These are phyloP conservation scores for Pogona vitticeps DNA, from an alignment of 2,113 vertebrate species.

Conservation along the genomic window DNA sequence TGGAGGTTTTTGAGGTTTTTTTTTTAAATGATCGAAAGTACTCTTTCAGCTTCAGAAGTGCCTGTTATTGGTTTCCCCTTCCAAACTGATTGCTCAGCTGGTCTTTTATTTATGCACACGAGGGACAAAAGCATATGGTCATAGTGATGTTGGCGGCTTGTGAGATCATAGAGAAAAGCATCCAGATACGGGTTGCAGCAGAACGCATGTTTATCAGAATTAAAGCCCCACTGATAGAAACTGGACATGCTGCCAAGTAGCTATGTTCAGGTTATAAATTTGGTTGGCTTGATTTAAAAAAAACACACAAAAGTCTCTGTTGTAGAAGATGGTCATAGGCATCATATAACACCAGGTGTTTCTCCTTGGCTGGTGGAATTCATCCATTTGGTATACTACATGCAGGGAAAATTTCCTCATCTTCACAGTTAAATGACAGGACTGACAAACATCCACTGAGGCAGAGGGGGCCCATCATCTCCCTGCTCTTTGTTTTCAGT, in stretches of 20 bases:
- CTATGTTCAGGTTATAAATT: not conserved
- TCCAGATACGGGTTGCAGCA: constrained; percentile 13
- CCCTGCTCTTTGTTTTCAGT: constrained; percentile 26
- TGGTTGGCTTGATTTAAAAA: not conserved
- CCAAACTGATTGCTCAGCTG: not conserved
- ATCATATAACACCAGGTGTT: constrained; percentile 50
- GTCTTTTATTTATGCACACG: not conserved
- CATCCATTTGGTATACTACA: not conserved
- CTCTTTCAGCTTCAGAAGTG: not conserved
- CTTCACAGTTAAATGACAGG: constrained; percentile 42
- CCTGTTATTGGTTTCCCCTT: not conserved
- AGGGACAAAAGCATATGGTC: not conserved
- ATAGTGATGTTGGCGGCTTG: constrained; percentile 3
- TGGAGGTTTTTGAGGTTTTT: too few relatives aligned
- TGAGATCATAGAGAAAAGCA: constrained; percentile 19
- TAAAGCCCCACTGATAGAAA: not conserved
- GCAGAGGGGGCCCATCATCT: constrained; percentile 37
- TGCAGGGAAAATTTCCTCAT: constrained; percentile 46
- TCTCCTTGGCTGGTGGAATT: constrained; percentile 51
- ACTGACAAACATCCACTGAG: constrained; percentile 46
- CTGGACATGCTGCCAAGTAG: not conserved
- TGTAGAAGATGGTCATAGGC: constrained; percentile 19
- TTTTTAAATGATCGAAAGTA: not conserved
- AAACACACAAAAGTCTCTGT: not conserved
- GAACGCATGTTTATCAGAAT: not conserved